Evolutionary conservation across 2,113 vertebrate genomes (phyloP).

Genomic region (Ochotona curzoniae): DNA sequence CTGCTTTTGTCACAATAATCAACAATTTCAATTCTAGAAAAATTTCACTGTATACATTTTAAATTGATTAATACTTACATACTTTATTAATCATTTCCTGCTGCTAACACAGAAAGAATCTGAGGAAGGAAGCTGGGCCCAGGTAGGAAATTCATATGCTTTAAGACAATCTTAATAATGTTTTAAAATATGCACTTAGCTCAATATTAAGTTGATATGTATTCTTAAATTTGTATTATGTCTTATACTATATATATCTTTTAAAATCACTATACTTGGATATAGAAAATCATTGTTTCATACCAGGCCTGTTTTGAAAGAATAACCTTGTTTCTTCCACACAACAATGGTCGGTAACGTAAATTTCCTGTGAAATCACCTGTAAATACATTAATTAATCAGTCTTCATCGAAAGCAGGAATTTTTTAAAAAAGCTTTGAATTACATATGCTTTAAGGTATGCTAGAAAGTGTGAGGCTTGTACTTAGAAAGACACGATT

Average conservation of each 20-base stretch:
- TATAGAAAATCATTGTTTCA: not conserved
- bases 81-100: constrained; percentile 80
- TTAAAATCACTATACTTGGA: not conserved
- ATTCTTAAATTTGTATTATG: not conserved
- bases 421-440: not conserved
- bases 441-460: not conserved
- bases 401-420: not conserved
- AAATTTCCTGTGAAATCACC: constrained; percentile 19
- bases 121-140: constrained; percentile 99
- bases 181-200: not conserved
- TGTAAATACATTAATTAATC: not conserved
- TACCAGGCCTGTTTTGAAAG: not conserved
- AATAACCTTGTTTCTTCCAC: constrained; percentile 5
- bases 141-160: constrained; percentile 88
- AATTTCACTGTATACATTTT: constrained; percentile 59
- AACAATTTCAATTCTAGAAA: constrained; percentile 62
- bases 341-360: constrained; percentile 17
- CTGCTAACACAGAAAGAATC: constrained; percentile 92
- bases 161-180: not conserved
- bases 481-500: rapidly evolving
- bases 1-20: constrained; percentile 1
- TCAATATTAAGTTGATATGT: not conserved
- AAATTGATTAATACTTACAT: constrained; percentile 80
- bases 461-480: not conserved
- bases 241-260: not conserved